Evolutionary conservation across 35 echinoderm and acorn worm genomes (phyloP), one percentile per base, ranked within the genome.

Genomic region (Amphiura filiformis): DNA sequence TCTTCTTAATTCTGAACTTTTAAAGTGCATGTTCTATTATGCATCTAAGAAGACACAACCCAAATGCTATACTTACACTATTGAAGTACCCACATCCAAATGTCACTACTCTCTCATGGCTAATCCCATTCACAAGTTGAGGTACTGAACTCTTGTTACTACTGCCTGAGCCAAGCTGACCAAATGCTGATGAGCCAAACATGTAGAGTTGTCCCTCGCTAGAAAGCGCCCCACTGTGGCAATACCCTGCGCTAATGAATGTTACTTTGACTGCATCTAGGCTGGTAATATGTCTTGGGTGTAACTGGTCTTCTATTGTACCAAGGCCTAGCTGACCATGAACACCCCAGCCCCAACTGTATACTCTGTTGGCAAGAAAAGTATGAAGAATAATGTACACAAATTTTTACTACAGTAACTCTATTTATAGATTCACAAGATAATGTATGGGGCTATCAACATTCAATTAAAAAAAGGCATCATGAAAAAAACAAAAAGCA

Each of bases 341-440:
- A 2, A 94, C 96, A 34, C 96, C 96, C 96, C 96, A 98, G 12
- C 96, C 96, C 87, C 93, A 98, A 61, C 96, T 98, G 42, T 75
- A 98, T 17, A 98, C 78, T 65, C 96, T 98, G 70, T 26, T 56
- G 12, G 42, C 30, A 17, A 94, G 38, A 23, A 89, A 65, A 15
- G 35, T 34, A 85, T 35, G 31, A 65, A 12, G 44, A 40, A 82
- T 82, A 11, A n/a, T 1, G 34, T 80, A 7, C 18, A 5, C 7
- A 28, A 13, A 9, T 5, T 28, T n/a, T 9, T 9, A 12, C 34
- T 9, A 13, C 5, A 9, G 9, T 12, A 77, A 77, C 9, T 9
- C 9, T 31, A 77, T 12, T 13, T 13, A n/a, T n/a, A n/a, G n/a
- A n/a, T n/a, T n/a, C n/a, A n/a, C n/a, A n/a, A n/a, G n/a, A n/a